These are phyloP conservation scores for Oostethus manadensis DNA, from an alignment of 2,113 vertebrate species.

Conservation along the genomic window DNA sequence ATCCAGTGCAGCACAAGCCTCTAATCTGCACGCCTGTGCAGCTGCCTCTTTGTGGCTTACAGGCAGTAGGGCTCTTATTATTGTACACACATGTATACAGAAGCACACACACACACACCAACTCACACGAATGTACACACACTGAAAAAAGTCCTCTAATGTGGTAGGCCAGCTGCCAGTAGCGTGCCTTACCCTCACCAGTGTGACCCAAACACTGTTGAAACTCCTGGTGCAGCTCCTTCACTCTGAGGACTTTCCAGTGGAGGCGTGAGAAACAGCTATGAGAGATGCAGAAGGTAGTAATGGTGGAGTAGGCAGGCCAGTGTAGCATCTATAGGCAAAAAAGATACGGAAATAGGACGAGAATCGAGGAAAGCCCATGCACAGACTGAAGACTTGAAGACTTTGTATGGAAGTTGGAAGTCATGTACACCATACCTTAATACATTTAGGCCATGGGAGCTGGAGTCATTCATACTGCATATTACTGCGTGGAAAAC, in stretches of 20 bases:
- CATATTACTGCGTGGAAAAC: no score
- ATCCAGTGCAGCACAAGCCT: constrained; percentile 66
- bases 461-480: no score
- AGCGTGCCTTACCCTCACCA: constrained; percentile 71
- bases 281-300: not conserved
- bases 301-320: not conserved
- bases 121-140: constrained; percentile 28
- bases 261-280: constrained; percentile 24
- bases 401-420: no score
- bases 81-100: constrained; percentile 55
- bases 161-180: constrained; percentile 77
- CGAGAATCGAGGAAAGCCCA: constrained; percentile 11
- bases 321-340: not conserved
- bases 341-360: constrained; percentile 11
- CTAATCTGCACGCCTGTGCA: constrained; percentile 72
- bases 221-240: constrained; percentile 50
- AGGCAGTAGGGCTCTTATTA: constrained; percentile 76
- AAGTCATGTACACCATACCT: no score
- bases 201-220: constrained; percentile 56
- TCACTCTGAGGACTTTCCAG: constrained; percentile 71
- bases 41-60: constrained; percentile 71
- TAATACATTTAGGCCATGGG: no score
- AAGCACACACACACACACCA: constrained; percentile 23
- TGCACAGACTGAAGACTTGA: no score
- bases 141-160: constrained; percentile 66